Evolutionary conservation across 30 jellyfish, hydroid and myxozoan species (phyloP).

Genomic region (Rhopilema esculentum): DNA sequence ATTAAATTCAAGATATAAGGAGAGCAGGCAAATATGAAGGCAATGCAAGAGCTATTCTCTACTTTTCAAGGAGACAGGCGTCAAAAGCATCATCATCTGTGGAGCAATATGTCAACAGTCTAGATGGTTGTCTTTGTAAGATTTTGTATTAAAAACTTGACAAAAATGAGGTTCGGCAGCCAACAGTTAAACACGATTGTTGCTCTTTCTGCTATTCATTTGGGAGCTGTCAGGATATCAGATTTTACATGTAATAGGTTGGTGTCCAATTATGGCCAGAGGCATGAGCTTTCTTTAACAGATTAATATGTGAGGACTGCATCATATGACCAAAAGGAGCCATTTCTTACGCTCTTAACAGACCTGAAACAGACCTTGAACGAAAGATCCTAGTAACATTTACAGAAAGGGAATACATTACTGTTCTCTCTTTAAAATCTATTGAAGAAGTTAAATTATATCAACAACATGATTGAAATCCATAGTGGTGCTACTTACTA

Average conservation of each 20-base stretch:
- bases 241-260: slow-evolving; percentile 8
- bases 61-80: slow-evolving; percentile 11
- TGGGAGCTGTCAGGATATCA: neutral
- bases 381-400: neutral
- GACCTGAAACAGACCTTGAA: neutral
- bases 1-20: slow-evolving; percentile 18
- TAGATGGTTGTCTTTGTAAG: slow-evolving; percentile 1
- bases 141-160: slow-evolving; percentile 4
- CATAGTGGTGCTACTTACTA: no score
- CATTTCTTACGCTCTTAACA: neutral
- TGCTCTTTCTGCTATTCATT: slow-evolving; percentile 12
- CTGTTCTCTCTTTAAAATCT: neutral
- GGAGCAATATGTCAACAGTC: slow-evolving; percentile 1
- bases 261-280: neutral
- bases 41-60: slow-evolving; percentile 12
- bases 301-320: neutral
- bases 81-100: slow-evolving; percentile 11
- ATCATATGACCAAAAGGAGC: slow-evolving; percentile 5
- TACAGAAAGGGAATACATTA: neutral
- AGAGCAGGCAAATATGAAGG: slow-evolving; percentile 16
- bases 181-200: slow-evolving; percentile 12
- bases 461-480: no score
- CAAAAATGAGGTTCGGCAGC: slow-evolving; percentile 9
- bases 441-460: neutral
- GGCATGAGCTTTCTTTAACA: neutral